Evolutionary conservation across 2,113 vertebrate genomes (phyloP).

Genomic region (Xerus inauris): DNA sequence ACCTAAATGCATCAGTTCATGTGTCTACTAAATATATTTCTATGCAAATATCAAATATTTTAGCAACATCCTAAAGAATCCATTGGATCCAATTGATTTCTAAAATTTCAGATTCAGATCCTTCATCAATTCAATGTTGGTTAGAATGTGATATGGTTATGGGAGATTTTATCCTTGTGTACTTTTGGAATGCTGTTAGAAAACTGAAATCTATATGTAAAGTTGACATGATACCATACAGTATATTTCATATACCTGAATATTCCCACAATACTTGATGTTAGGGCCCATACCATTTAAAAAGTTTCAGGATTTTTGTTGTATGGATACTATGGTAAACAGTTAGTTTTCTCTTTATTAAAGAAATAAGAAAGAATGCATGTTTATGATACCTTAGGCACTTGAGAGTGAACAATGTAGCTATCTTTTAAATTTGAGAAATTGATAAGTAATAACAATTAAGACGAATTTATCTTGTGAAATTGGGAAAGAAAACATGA

Average conservation of each 20-base stretch:
- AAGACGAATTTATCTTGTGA: conserved; percentile 22
- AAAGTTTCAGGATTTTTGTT: neutral
- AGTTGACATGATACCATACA: neutral
- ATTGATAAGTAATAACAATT: conserved; percentile 50
- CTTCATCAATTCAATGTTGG: neutral
- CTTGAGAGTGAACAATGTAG: conserved; percentile 1
- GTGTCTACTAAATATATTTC: neutral
- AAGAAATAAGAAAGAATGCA: conserved; percentile 14
- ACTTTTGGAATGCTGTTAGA: conserved; percentile 1
- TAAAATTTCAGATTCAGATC: neutral
- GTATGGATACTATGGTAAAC: neutral
- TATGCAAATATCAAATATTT: conserved; percentile 1
- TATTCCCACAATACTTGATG: neutral
- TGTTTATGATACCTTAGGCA: neutral
- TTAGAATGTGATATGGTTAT: conserved; percentile 23
- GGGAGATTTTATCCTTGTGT: neutral
- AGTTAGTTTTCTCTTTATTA: neutral
- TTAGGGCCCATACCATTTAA: neutral
- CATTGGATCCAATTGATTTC: neutral
- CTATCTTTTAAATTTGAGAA: conserved; percentile 52
- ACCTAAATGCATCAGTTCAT: neutral
- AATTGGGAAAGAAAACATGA: conserved; percentile 43
- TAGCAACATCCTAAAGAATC: neutral
- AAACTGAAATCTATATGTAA: conserved; percentile 21
- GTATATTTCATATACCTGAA: neutral